Evolutionary conservation across 2,888 invertebrate genomes (phyloP), one percentile per base, ranked within the genome.

Genomic region (Aelia acuminata): DNA sequence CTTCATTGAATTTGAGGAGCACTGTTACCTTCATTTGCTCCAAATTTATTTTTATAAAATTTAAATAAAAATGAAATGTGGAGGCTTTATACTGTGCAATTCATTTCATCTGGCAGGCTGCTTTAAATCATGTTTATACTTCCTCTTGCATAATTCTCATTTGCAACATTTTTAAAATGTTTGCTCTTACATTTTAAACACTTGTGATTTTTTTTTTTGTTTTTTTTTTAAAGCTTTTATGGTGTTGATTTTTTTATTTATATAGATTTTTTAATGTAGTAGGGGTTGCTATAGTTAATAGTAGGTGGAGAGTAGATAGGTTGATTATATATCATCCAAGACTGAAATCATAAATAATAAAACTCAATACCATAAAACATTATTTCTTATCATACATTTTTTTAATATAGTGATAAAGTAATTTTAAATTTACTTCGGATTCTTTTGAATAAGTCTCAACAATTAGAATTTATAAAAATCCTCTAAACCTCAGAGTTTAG

Each of bases 41-140:
- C 87, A 70, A 47, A 63, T 43, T 63, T 47, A 63, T 53, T 48
- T 35, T 43, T 26, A 87, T 47, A 13, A 20, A n/a, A n/a, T n/a
- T 1, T 20, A 39, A 43, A 50, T 22, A 43, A 70, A 39, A 26
- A 47, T 80, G 80, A 80, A 80, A 80, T 47, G 87, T 87, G 87
- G 87, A 87, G 87, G 89, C 88, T 89, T 89, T 89, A 89, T 89
- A 89, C 89, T 89, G 89, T 89, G 89, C 75, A 89, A 87, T 89
- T 89, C 75, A 63, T 85, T 49, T 89, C 75, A 84, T 88, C 88
- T 89, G 89, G 89, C 89, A 75, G 86, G 50, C 80, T 88, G 88
- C 84, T 88, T 50, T 57, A 63, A 57, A 88, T 47, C 63, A 70
- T 57, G 35, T 85, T 31, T 49, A 85, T 50, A 85, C 49, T 31